Evolutionary conservation across 1,140 invertebrate species (phyloP), one percentile per base, ranked within the genome.

Genomic region (Mesaphorura yosii): DNA sequence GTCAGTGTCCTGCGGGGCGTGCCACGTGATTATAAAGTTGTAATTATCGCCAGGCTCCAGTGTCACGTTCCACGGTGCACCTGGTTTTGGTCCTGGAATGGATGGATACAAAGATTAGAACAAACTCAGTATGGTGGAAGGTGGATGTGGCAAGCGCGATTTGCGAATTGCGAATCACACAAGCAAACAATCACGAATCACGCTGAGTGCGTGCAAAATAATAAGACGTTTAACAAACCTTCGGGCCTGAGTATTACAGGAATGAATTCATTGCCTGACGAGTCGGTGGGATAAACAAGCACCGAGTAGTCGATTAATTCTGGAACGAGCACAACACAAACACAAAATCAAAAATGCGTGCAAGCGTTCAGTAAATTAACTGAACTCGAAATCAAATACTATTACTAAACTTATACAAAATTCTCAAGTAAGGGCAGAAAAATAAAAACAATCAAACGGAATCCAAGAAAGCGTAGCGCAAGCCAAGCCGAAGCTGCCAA

Each of bases 11-110:
- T 46, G 17, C 14, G 61, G 61, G 29, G 61, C 56, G 38, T 44
- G 49, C 61, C 61, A 63, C n/a, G 81, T 82, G 23, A 92, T 83
- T 48, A 27, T 48, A 46, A 44, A 26, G n/a, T 19, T 34, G 22
- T 48, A 48, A 12, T 34, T 34, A 34, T 48, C 46, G 15, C 23
- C 46, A 19, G 56, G 57, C 20, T 51, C 48, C 15, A 59, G 19
- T 19, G 87, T 87, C 42, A 94, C 73, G 72, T 93, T 92, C 51
- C 81, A 75, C 6, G 89, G 89, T 28, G 83, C 79, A 65, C 84
- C 83, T 31, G 91, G 88, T 70, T 83, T 84, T 49, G 88, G 88
- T 71, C 88, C 89, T 90, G 22, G 22, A n/a, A 14, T n/a, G 20
- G 20, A 6, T n/a, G 12, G 31, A 34, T 10, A 10, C 10, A 34